Conservation (phyloP, 2,113 vertebrate species). For the Aptenodytes patagonicus region DNA sequence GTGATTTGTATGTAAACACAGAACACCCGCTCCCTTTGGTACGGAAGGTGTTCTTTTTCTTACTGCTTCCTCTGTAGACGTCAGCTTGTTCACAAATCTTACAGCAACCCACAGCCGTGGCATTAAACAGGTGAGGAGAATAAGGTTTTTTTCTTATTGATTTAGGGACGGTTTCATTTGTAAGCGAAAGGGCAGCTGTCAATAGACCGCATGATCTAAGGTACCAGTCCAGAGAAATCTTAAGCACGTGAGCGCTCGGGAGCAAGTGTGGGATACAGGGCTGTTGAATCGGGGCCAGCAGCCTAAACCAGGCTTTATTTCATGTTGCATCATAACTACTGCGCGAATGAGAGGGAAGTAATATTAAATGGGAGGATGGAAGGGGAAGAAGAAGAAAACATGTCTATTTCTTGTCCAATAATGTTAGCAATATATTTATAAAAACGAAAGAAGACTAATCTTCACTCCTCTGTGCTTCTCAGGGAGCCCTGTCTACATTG, state of each 20-base stretch:
- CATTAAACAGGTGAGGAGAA: slow-evolving; percentile 58
- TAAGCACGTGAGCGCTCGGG: neutral
- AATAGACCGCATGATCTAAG: slow-evolving; percentile 39
- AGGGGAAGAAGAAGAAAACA: neutral
- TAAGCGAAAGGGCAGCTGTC: slow-evolving; percentile 65
- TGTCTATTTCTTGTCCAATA: slow-evolving; percentile 11
- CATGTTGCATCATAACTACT: neutral
- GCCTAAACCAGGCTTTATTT: slow-evolving; percentile 29
- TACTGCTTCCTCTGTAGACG: neutral
- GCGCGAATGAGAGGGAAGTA: neutral
- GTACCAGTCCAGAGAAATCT: slow-evolving; percentile 11
- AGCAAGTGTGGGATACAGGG: neutral
- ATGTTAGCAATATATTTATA: slow-evolving; percentile 19
- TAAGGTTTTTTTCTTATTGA: slow-evolving; percentile 47
- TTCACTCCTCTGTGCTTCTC: slow-evolving; percentile 2
- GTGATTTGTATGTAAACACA: neutral
- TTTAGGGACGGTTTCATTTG: slow-evolving; percentile 54
- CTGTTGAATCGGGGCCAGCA: slow-evolving; percentile 22
- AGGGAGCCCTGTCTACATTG: neutral
- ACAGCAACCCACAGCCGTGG: neutral
- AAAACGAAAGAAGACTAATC: neutral
- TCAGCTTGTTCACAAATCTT: slow-evolving; percentile 41
- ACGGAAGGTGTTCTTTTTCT: slow-evolving; percentile 24
- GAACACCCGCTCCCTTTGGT: neutral
- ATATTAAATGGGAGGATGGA: neutral